Evolutionary conservation across 2,797 vertebrate genomes (phyloP), one percentile per base, ranked within the genome.

Genomic region (Aeoliscus strigatus): DNA sequence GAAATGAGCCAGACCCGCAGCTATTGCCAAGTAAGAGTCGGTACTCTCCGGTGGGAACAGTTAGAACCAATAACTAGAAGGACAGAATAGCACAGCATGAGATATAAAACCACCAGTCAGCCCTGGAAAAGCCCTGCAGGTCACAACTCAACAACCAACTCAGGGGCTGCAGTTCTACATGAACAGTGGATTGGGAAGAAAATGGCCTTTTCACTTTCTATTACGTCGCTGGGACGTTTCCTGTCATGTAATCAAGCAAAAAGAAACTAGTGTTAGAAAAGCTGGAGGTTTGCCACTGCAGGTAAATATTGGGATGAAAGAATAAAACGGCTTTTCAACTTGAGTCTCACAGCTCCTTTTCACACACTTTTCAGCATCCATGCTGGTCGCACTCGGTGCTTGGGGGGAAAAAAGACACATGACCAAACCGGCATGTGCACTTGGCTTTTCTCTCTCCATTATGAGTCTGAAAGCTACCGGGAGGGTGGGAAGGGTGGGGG

Each of bases 401-500:
- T 2, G 3, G 3, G 18, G 2, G 25, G 18, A 37, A 48, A 34
- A 59, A 33, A 41, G 27, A 31, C 30, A 49, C 11, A 37, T 14
- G 41, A 60, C 55, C 40, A 32, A 52, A 54, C 45, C 46, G 52
- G 43, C 31, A 27, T 43, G 52, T 51, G 42, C 43, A 58, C 57
- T 48, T 59, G 28, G 28, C 44, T 42, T 60, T 67, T 62, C 39
- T 41, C 40, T 39, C 44, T 77, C 73, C 66, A 74, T 74, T 80
- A 70, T 69, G 35, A 56, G 44, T 52, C 26, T 53, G 24, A 66
- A 56, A 53, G 52, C 51, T 68, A 9, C 0, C 23, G 60, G 25
- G 45, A n/a, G n/a, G n/a, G n/a, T n/a, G n/a, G n/a, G n/a, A n/a
- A n/a, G n/a, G n/a, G n/a, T n/a, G n/a, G n/a, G n/a, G n/a, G n/a